These are phyloP conservation scores for Octopus sinensis DNA, from an alignment of 1,140 invertebrate species.

Conservation along the genomic window DNA sequence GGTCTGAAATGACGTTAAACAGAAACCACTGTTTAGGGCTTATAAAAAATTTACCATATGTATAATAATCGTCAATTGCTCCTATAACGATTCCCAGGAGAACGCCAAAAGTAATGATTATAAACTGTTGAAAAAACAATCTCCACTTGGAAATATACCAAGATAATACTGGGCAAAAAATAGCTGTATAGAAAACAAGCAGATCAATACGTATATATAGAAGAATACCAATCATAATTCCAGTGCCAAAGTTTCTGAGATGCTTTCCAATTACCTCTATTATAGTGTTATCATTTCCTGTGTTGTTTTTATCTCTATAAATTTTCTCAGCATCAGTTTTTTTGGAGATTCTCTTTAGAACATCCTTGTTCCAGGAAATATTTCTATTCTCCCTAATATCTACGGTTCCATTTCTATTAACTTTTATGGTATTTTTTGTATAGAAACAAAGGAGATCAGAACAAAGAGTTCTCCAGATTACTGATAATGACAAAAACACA, in stretches of 20 bases:
- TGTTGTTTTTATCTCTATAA: background rate
- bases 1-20: constrained; percentile 40
- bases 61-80: constrained; percentile 32
- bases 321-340: background rate
- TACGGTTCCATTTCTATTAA: too few relatives aligned
- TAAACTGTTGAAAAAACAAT: constrained; percentile 10
- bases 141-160: background rate
- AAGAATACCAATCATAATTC: constrained; percentile 35
- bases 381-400: background rate
- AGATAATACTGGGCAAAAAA: constrained; percentile 13
- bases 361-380: constrained; percentile 7
- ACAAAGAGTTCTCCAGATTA: constrained; percentile 13
- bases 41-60: constrained; percentile 39
- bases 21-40: constrained; percentile 45
- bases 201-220: constrained; percentile 41
- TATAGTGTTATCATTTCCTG: background rate
- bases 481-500: constrained; percentile 32
- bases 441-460: background rate
- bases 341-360: background rate
- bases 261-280: background rate
- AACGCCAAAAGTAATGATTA: constrained; percentile 21
- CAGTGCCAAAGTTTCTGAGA: constrained; percentile 17
- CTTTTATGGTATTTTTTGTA: too few relatives aligned
- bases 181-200: constrained; percentile 25
- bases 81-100: constrained; percentile 26